A percentile compares a stretch with the other conserved stretches of the same genome.
phyloP scores from a whole-genome alignment of 1,140 invertebrate species.

The Microplitis mediator region DNA sequence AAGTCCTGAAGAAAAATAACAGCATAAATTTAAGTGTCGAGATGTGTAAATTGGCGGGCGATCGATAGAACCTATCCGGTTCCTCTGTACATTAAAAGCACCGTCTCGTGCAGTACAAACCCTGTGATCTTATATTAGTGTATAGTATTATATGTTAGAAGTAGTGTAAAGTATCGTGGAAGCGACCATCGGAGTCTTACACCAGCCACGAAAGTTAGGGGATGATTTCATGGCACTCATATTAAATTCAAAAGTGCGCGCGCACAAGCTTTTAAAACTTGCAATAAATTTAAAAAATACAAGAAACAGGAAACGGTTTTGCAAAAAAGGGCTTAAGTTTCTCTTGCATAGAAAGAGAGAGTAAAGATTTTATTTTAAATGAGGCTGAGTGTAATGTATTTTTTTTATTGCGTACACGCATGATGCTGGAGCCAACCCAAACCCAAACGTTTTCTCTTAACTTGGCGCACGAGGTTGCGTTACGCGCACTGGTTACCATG shows the following conservation, averaged over 20 bases:
- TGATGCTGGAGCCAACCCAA: constrained; percentile 18
- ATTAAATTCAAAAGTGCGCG: too few relatives aligned
- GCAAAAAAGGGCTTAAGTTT: not conserved
- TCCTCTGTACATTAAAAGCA: too few relatives aligned
- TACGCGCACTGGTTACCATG: constrained; percentile 54
- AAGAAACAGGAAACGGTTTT: not conserved
- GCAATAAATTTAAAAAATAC: not conserved
- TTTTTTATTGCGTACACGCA: constrained; percentile 18
- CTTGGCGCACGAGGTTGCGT: constrained; percentile 49
- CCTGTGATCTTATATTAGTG: too few relatives aligned
- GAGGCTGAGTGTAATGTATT: constrained; percentile 29
- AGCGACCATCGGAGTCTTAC: too few relatives aligned
- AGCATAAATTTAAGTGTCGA: not conserved
- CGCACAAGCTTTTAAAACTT: not conserved
- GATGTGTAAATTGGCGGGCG: constrained; percentile 13
- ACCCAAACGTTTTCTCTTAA: not conserved
- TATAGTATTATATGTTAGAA: too few relatives aligned
- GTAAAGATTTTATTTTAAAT: constrained; percentile 7
- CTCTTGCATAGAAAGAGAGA: constrained; percentile 9
- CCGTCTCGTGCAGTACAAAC: too few relatives aligned
- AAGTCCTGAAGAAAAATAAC: not conserved
- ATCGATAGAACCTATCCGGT: constrained; percentile 6
- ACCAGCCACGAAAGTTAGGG: too few relatives aligned
- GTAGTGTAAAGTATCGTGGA: too few relatives aligned
- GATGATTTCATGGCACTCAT: too few relatives aligned